These are phyloP conservation scores for Amphiprion percula DNA, from an alignment of 2,113 vertebrate genomes.

Conservation along the genomic window DNA sequence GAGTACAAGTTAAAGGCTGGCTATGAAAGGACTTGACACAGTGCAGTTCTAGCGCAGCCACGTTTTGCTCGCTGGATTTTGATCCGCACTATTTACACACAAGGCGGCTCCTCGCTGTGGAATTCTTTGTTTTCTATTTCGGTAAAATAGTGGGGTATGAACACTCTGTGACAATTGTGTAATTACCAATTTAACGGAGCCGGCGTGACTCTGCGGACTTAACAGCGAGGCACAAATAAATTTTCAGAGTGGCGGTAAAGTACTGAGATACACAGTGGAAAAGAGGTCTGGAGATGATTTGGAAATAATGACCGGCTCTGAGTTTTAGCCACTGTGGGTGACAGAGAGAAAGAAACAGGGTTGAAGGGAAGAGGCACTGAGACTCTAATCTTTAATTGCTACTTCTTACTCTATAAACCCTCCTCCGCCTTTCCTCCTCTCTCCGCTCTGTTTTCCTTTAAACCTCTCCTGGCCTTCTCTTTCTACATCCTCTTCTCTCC, in stretches of 20 bases:
- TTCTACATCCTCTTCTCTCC: neutral
- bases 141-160: constrained; percentile 4
- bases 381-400: constrained; percentile 43
- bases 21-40: neutral
- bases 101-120: neutral
- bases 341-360: neutral
- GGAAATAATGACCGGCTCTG: constrained; percentile 41
- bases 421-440: neutral
- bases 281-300: constrained; percentile 34
- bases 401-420: constrained; percentile 6
- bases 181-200: constrained; percentile 49
- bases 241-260: constrained; percentile 32
- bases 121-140: neutral
- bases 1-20: constrained; percentile 1
- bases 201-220: constrained; percentile 18
- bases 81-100: neutral
- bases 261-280: constrained; percentile 16
- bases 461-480: neutral
- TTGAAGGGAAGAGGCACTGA: neutral
- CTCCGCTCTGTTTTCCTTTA: neutral
- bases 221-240: constrained; percentile 13
- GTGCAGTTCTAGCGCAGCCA: too few species aligned
- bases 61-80: neutral
- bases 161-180: constrained; percentile 29
- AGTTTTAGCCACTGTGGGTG: neutral